Conservation (phyloP, 1,140 invertebrate species). For the Drosophila suzukii region DNA sequence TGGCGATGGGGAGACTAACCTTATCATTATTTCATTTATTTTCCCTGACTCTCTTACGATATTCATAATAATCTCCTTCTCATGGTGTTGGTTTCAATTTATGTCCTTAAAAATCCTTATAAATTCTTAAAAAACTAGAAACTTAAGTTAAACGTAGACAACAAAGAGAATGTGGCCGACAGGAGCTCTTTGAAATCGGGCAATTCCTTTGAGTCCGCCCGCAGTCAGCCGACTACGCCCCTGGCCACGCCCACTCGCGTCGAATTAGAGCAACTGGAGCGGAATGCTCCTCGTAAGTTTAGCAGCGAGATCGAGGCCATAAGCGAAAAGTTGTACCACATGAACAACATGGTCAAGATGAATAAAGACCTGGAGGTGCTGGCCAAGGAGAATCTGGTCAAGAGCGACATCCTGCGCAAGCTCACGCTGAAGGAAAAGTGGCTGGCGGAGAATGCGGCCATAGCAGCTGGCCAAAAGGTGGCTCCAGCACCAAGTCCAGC, state of each 20-base stretch:
- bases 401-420: conserved; percentile 83
- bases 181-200: conserved; percentile 53
- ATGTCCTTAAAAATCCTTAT: background rate
- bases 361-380: conserved; percentile 80
- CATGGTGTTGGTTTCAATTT: conserved; percentile 74
- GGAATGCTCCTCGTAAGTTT: conserved; percentile 65
- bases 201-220: conserved; percentile 73
- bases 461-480: conserved; percentile 46
- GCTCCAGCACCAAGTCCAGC: background rate
- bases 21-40: conserved; percentile 66
- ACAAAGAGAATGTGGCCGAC: conserved; percentile 65
- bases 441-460: conserved; percentile 76
- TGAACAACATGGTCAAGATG: conserved; percentile 83
- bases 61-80: conserved; percentile 39
- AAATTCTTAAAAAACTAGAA: conserved; percentile 39
- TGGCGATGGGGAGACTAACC: conserved; percentile 66
- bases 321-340: conserved; percentile 79
- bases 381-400: conserved; percentile 82
- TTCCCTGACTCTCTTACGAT: conserved; percentile 50
- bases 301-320: conserved; percentile 81
- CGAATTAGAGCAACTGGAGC: conserved; percentile 79
- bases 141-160: conserved; percentile 45
- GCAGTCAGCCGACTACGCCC: conserved; percentile 58
- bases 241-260: conserved; percentile 56
- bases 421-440: conserved; percentile 83